Evolutionary conservation across 2,113 vertebrate genomes (phyloP), one percentile per base, ranked within the genome.

Genomic region (Caracal caracal): DNA sequence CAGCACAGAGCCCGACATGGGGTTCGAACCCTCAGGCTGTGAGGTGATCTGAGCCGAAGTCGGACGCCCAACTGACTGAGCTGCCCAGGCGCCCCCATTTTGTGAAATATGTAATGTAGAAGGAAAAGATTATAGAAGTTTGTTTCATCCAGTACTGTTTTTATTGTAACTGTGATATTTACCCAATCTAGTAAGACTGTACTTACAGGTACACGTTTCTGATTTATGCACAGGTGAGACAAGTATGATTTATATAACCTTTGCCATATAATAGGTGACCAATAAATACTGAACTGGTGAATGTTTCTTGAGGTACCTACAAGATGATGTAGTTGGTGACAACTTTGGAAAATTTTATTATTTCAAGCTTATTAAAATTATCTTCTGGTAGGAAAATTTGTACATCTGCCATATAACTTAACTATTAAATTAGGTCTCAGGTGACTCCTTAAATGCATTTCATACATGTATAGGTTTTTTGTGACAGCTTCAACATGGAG

Each of bases 21-120:
- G 43, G 43, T 9, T 43, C 8, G 43, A 43, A 43, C 8, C 43
- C 43, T 43, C 43, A 43, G 43, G 43, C 43, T 43, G 43, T 43
- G 43, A 43, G 43, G 43, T 43, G 43, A 43, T 43, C 43, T 43
- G 43, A 43, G 43, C 43, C 43, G 43, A 43, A 43, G 43, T 43
- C 43, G 1, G 43, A 43, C 7, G 43, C 43, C 8, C 43, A 43
- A 9, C 43, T 43, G 43, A 43, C 43, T 43, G 43, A 43, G 43
- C 8, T 43, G 43, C 43, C 43, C 43, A 43, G 43, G 43, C 43
- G 6, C 43, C 43, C 43, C 43, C 43, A 43, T 89, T 97, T 95
- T 79, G 59, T 68, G 37, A 94, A 66, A n/a, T 96, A 87, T 83
- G 89, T 93, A 79, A 90, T 84, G 13, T 88, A 71, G 30, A 80